phyloP scores from a whole-genome alignment of 1,140 invertebrate genomes.

The Orius insidiosus region DNA sequence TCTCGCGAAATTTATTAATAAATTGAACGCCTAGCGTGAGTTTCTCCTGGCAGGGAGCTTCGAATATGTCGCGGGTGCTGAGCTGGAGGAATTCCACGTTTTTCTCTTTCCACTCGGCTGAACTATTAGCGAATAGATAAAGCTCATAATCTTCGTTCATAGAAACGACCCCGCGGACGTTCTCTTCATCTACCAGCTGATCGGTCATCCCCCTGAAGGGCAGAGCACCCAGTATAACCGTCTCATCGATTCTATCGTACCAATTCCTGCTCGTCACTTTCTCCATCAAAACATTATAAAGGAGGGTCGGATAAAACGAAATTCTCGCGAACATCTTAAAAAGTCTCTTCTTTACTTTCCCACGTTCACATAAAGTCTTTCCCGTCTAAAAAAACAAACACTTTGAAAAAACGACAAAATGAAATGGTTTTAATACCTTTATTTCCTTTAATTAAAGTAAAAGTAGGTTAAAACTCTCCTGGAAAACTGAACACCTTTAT shows the following conservation, averaged over 20 bases:
- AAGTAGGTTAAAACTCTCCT: too few relatives aligned
- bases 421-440: too few relatives aligned
- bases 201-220: constrained; percentile 74
- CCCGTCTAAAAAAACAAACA: too few relatives aligned
- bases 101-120: constrained; percentile 64
- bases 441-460: too few relatives aligned
- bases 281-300: constrained; percentile 87
- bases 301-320: constrained; percentile 80
- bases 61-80: constrained; percentile 86
- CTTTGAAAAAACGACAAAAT: too few relatives aligned
- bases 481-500: too few relatives aligned
- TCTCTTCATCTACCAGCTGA: constrained; percentile 65
- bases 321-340: constrained; percentile 63
- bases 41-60: constrained; percentile 78
- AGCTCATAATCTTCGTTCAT: constrained; percentile 97
- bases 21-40: constrained; percentile 72
- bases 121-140: constrained; percentile 54
- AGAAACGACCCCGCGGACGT: constrained; percentile 81
- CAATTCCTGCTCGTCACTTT: constrained; percentile 61
- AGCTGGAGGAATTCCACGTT: constrained; percentile 80
- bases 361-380: too few relatives aligned
- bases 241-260: constrained; percentile 91
- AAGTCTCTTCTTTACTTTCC: not conserved
- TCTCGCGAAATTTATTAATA: constrained; percentile 54
- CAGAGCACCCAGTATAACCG: constrained; percentile 82